Conservation (phyloP, 2,113 vertebrate genomes). For the Thamnaconus septentrionalis region DNA sequence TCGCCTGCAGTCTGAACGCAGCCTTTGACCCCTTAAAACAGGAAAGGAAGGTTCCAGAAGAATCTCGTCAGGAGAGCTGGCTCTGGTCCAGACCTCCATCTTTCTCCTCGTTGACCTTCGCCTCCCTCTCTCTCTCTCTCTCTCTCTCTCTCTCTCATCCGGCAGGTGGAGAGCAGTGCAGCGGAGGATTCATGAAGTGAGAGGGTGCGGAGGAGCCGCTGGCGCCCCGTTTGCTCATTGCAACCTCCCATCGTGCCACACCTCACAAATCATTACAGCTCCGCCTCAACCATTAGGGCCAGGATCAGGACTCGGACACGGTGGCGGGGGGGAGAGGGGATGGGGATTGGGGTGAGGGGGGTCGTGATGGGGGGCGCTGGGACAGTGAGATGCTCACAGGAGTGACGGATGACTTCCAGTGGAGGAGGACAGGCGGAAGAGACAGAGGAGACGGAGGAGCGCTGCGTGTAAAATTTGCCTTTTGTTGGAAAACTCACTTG, state of each 20-base stretch:
- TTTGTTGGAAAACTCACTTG: constrained; percentile 46
- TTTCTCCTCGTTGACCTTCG: neutral
- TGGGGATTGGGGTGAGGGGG: neutral
- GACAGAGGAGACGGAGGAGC: constrained; percentile 10
- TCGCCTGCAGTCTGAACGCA: too few species aligned
- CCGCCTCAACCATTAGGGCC: constrained; percentile 68
- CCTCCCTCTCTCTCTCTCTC: constrained; percentile 1
- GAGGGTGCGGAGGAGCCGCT: constrained; percentile 27
- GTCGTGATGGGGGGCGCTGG: neutral
- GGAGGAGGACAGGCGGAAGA: constrained; percentile 47
- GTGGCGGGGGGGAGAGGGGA: constrained; percentile 3
- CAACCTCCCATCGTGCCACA: constrained; percentile 62
- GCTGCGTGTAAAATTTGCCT: constrained; percentile 31
- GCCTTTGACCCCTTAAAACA: too few species aligned
- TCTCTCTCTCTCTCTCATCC: constrained; percentile 11
- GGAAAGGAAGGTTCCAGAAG: neutral
- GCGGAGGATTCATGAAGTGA: constrained; percentile 61
- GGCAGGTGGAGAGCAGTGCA: constrained; percentile 21
- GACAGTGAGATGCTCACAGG: constrained; percentile 40
- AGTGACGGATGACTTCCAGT: constrained; percentile 60
- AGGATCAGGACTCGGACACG: constrained; percentile 16
- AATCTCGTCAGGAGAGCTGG: constrained; percentile 1
- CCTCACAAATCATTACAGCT: constrained; percentile 75
- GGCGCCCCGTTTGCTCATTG: constrained; percentile 32
- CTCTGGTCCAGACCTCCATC: neutral